phyloP scores from a whole-genome alignment of 1,140 invertebrate genomes.

The Lithobius niger region DNA sequence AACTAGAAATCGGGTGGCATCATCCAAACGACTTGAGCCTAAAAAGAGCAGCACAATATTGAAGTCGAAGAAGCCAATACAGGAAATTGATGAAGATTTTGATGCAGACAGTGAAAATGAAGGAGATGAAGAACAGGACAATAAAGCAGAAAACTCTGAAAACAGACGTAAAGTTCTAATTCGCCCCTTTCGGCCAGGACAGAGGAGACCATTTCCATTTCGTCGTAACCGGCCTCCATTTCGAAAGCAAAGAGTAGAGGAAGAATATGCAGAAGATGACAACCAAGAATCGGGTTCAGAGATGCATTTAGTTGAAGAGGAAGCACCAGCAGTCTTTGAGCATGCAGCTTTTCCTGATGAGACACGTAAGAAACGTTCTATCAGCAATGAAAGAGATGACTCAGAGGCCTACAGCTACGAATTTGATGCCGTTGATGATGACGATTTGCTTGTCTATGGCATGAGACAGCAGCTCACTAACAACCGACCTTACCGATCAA shows the following conservation, averaged over 20 bases:
- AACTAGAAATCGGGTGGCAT: too few relatives aligned
- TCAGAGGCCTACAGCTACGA: too few relatives aligned
- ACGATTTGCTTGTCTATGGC: too few relatives aligned
- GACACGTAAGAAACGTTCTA: neutral
- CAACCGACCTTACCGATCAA: neutral
- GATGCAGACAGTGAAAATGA: constrained; percentile 1
- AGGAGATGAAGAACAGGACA: constrained; percentile 3
- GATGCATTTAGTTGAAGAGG: neutral
- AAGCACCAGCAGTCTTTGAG: neutral
- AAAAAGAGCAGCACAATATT: too few relatives aligned
- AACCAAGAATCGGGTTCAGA: neutral
- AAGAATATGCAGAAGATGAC: neutral
- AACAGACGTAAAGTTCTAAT: neutral
- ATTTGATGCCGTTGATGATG: too few relatives aligned
- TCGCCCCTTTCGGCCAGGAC: constrained; percentile 1
- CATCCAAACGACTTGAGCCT: too few relatives aligned
- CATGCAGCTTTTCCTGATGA: neutral
- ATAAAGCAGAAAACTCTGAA: neutral
- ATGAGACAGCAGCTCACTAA: too few relatives aligned
- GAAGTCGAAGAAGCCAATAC: neutral
- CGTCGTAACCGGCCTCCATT: neutral
- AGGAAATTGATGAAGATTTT: neutral
- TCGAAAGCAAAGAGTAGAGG: neutral
- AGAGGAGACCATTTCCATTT: neutral
- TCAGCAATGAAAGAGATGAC: neutral